A percentile compares a stretch with the other conserved stretches of the same genome.
phyloP scores from a whole-genome alignment of 2,113 vertebrate genomes.

The Tylochromis polylepis region DNA sequence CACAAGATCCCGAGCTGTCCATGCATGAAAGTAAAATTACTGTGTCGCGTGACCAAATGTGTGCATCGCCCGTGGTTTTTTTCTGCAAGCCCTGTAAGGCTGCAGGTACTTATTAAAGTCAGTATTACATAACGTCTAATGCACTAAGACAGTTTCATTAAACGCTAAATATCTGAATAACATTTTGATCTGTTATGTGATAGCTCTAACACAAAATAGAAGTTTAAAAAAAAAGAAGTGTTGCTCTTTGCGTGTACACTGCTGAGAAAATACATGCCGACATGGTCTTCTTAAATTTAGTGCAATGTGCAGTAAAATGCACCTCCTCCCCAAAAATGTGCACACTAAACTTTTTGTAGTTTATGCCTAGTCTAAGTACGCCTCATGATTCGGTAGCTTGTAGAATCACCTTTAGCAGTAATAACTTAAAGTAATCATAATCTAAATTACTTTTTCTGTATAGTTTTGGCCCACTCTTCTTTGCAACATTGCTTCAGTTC shows the following conservation, averaged over 20 bases:
- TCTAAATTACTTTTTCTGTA: neutral
- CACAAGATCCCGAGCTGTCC: neutral
- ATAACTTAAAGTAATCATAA: neutral
- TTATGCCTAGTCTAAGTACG: neutral
- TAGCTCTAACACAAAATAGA: neutral
- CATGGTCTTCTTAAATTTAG: too few species aligned
- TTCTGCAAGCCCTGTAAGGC: neutral
- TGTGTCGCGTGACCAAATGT: neutral
- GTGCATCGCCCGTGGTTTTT: neutral
- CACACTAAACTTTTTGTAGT: neutral
- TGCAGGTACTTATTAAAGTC: neutral
- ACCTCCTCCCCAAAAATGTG: neutral
- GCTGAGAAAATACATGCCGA: too few species aligned
- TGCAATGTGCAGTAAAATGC: neutral
- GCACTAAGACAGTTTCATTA: fast-evolving
- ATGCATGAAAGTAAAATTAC: neutral
- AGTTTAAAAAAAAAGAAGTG: neutral
- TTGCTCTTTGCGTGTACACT: neutral
- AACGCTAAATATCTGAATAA: neutral
- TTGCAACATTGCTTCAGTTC: neutral
- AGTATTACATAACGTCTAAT: neutral
- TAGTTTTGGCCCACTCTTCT: neutral
- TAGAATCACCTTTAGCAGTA: neutral
- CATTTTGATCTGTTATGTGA: neutral
- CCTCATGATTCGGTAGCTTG: neutral